Evolutionary conservation across 1,140 invertebrate genomes (phyloP).

Genomic region (Cyclargus thomasi): DNA sequence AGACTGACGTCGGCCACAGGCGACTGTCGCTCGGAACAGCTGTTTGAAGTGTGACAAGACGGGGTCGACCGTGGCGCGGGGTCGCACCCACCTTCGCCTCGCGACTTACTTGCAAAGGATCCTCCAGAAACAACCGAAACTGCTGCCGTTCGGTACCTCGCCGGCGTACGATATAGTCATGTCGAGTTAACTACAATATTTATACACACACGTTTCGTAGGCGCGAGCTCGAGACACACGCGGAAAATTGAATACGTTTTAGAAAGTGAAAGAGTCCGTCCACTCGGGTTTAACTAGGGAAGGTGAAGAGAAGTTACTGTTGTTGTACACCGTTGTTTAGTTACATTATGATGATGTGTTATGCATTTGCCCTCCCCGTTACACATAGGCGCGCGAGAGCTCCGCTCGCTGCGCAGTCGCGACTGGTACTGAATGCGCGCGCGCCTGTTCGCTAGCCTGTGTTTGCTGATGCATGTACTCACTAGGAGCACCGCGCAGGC

Average conservation of each 20-base stretch:
- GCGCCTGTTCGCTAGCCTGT: conserved; percentile 29
- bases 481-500: conserved; percentile 38
- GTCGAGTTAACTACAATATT: conserved; percentile 56
- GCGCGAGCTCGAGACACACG: conserved; percentile 65
- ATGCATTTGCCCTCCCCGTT: conserved; percentile 46
- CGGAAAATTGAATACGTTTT: conserved; percentile 72
- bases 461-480: conserved; percentile 40
- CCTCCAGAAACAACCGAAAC: conserved; percentile 92
- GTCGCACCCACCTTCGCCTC: conserved; percentile 22
- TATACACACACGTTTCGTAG: conserved; percentile 67
- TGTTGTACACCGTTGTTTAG: conserved; percentile 52
- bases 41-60: conserved; percentile 37
- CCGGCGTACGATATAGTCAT: conserved; percentile 93
- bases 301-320: conserved; percentile 54
- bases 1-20: background rate
- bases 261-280: conserved; percentile 66
- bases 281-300: conserved; percentile 41
- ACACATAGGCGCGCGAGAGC: conserved; percentile 40
- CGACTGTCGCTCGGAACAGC: conserved; percentile 35
- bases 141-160: conserved; percentile 91
- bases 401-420: conserved; percentile 46
- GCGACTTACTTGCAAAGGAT: conserved; percentile 87
- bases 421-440: conserved; percentile 46
- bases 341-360: conserved; percentile 67
- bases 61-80: conserved; percentile 25